Evolutionary conservation across 2,888 invertebrate genomes (phyloP), one percentile per base, ranked within the genome.

Genomic region (Amphipyra tragopoginis): DNA sequence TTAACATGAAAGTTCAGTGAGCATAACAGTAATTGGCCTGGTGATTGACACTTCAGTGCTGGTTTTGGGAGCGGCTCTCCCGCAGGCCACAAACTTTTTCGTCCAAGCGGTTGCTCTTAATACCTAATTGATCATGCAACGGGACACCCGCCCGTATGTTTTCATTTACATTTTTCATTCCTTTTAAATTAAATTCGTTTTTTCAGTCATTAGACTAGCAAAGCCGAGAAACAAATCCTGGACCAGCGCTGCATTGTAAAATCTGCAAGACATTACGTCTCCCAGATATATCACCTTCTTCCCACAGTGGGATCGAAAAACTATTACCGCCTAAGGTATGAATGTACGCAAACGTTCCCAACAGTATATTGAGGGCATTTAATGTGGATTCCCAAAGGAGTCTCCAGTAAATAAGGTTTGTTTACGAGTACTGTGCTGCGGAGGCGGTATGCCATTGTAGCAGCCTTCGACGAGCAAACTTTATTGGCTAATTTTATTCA

Each of bases 401-500:
- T 74, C 79, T 75, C 85, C 86, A 87, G 86, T 94, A 93, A 94
- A 94, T 89, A 93, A 92, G 85, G 85, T 72, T 85, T 80, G 72
- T 93, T 94, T 94, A 94, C 90, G 91, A 86, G 66, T 77, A 75
- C 75, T 72, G 81, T 77, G 71, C 73, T 80, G 78, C 80, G 73
- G 77, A 86, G 83, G 85, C 85, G 93, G 94, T 92, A 93, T 93
- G 91, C 93, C 93, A 93, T 94, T 94, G 94, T 94, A 86, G 86
- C 85, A 72, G 82, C 75, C 86, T 86, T 91, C 91, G 91, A 91
- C 87, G 84, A 75, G 81, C 80, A 78, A 86, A 91, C 84, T 94
- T 94, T 94, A 94, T 94, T 92, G 93, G 92, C 92, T 94, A 94
- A 94, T 94, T 94, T 94, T 90, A 91, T 93, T 92, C 94, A 93